Conservation (phyloP, 2,888 invertebrate genomes). For the Ophion slaviceki region DNA sequence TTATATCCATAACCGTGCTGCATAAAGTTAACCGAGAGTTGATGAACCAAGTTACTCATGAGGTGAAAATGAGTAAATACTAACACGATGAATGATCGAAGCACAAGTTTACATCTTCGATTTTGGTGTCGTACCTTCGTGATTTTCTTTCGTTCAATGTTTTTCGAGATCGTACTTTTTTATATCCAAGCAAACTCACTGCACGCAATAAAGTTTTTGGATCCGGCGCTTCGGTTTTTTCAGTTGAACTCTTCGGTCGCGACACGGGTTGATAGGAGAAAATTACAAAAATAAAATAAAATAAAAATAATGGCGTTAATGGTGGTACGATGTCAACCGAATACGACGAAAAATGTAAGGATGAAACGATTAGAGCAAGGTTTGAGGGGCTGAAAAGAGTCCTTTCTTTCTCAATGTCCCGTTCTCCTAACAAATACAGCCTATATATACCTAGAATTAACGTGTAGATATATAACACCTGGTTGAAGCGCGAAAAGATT, state of each 20-base stretch:
- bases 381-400: conserved; percentile 28
- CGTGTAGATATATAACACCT: too few species aligned
- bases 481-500: conserved; percentile 1
- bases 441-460: too few species aligned
- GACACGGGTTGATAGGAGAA: conserved; percentile 31
- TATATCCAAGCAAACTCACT: background rate
- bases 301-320: conserved; percentile 29
- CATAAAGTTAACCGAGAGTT: too few species aligned
- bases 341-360: conserved; percentile 26
- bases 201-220: background rate
- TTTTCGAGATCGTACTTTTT: background rate
- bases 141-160: background rate
- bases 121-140: background rate
- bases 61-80: background rate
- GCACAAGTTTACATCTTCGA: background rate
- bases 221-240: conserved; percentile 3
- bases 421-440: conserved; percentile 9
- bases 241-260: background rate
- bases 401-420: conserved; percentile 11
- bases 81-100: background rate
- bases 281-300: conserved; percentile 22
- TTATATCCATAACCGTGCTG: too few species aligned
- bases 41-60: background rate
- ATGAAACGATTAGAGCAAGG: conserved; percentile 50
- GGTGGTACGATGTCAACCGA: conserved; percentile 27